A percentile compares a stretch with the other conserved stretches of the same genome.
phyloP scores from a whole-genome alignment of 2,113 vertebrate genomes.

The Hydrolagus affinis region DNA sequence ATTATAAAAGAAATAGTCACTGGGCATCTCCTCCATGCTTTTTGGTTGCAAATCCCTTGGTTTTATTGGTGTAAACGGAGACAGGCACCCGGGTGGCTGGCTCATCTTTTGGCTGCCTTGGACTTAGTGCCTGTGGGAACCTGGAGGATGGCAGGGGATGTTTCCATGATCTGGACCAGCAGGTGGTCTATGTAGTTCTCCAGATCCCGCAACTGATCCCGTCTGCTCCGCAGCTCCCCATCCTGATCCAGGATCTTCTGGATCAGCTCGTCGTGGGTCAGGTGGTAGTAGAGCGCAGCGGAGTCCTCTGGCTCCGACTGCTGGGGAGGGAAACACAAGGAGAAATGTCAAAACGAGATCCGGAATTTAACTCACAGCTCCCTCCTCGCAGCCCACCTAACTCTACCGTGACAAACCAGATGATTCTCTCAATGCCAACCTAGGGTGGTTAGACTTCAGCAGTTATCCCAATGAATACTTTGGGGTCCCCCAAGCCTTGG shows the following conservation, averaged over 20 bases:
- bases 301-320: slow-evolving; percentile 53
- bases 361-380: too few relatives aligned
- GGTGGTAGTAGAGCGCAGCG: slow-evolving; percentile 81
- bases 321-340: slow-evolving; percentile 40
- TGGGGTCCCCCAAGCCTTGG: too few relatives aligned
- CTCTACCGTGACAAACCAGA: too few relatives aligned
- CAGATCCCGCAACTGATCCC: slow-evolving; percentile 74
- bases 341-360: too few relatives aligned
- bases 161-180: slow-evolving; percentile 94
- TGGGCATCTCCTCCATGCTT: neutral
- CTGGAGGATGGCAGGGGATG: slow-evolving; percentile 85
- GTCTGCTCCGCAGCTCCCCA: slow-evolving; percentile 71
- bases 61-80: neutral
- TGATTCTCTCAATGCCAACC: too few relatives aligned
- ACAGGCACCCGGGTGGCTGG: neutral
- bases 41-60: neutral
- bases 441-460: too few relatives aligned
- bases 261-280: slow-evolving; percentile 87
- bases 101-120: slow-evolving; percentile 20
- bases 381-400: too few relatives aligned
- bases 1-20: neutral
- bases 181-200: slow-evolving; percentile 95
- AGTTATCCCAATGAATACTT: too few relatives aligned
- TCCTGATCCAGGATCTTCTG: slow-evolving; percentile 73
- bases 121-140: slow-evolving; percentile 56